phyloP scores from a whole-genome alignment of 2,797 vertebrate species.

The Mormyrus proboscirostris region DNA sequence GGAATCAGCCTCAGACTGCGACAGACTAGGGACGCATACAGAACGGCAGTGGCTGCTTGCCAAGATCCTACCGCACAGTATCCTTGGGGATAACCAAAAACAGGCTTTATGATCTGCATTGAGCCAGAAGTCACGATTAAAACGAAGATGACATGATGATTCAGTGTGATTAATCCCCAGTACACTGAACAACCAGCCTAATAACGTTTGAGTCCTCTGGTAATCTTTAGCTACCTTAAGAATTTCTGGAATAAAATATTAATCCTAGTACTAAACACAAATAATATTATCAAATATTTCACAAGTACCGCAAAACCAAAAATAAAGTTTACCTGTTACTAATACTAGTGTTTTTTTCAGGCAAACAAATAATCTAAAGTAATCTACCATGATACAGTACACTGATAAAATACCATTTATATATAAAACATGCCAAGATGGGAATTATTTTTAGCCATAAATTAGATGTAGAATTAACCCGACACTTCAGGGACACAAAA shows the following conservation, averaged over 20 bases:
- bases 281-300: conserved; percentile 1
- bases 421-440: not conserved
- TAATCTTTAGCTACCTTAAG: not conserved
- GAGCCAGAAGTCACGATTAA: not conserved
- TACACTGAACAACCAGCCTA: not conserved
- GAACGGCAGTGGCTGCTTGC: not conserved
- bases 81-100: not conserved
- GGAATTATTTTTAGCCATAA: not conserved
- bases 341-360: not conserved
- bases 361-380: not conserved
- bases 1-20: not conserved
- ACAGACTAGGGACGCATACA: not conserved
- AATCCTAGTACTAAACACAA: not conserved
- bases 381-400: not conserved
- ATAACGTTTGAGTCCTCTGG: not conserved
- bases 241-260: not conserved
- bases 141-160: not conserved
- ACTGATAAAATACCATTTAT: not conserved
- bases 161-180: not conserved
- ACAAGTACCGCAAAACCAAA: not conserved
- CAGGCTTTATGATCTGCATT: not conserved
- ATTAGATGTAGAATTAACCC: too few relatives aligned
- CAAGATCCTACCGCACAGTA: not conserved
- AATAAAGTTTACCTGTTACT: not conserved
- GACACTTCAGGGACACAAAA: too few relatives aligned